phyloP scores from a whole-genome alignment of 2,888 invertebrate genomes.

The Cerastis leucographa region DNA sequence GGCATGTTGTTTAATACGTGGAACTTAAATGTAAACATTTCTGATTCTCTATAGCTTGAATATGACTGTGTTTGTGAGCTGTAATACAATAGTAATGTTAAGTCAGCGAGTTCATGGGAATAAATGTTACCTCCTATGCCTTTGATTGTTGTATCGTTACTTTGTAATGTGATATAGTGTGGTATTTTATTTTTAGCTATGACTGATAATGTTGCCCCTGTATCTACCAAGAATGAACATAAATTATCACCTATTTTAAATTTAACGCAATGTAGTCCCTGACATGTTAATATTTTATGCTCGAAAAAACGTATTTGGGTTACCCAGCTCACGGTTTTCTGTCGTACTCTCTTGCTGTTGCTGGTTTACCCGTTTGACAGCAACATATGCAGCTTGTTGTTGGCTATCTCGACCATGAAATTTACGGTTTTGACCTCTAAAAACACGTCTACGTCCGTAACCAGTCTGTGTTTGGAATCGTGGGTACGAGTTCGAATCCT shows the following conservation, averaged over 20 bases:
- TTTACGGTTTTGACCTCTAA: neutral
- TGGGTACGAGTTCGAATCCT: no score
- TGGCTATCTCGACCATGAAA: neutral
- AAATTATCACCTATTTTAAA: neutral
- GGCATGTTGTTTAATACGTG: conserved; percentile 7
- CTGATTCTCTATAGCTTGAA: neutral
- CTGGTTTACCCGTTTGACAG: conserved; percentile 4
- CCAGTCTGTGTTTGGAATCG: neutral
- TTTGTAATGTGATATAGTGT: conserved; percentile 2
- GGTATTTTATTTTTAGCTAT: neutral
- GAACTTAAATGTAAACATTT: conserved; percentile 3
- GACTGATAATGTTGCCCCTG: conserved; percentile 10
- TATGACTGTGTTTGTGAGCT: neutral
- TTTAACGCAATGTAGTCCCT: neutral
- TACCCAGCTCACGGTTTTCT: neutral
- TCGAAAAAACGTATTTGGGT: conserved; percentile 3
- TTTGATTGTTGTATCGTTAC: conserved; percentile 12
- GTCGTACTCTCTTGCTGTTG: conserved; percentile 2
- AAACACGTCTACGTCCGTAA: conserved; percentile 7
- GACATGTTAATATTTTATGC: conserved; percentile 4
- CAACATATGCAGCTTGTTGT: conserved; percentile 7
- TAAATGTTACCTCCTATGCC: conserved; percentile 7
- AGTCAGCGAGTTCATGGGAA: neutral
- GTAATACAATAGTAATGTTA: neutral
- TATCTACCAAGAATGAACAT: conserved; percentile 10